phyloP scores from a whole-genome alignment of 1,140 invertebrate genomes.

The Ladona fulva region DNA sequence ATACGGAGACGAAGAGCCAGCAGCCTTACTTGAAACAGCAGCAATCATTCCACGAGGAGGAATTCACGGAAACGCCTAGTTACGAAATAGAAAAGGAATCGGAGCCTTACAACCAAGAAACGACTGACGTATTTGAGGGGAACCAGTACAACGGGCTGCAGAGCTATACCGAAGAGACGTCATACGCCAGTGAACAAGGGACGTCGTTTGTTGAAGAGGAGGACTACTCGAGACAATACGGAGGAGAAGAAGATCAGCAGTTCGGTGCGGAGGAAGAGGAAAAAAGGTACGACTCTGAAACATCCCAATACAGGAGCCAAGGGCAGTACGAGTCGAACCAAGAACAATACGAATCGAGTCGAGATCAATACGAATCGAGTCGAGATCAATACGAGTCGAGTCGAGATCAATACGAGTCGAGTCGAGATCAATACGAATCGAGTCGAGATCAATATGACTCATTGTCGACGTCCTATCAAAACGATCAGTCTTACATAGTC shows the following conservation, averaged over 20 bases:
- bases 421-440: no score
- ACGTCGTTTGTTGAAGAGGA: background rate
- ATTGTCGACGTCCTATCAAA: constrained; percentile 29
- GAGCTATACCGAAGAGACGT: background rate
- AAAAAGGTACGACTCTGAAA: no score
- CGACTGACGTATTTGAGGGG: background rate
- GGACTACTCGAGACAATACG: background rate
- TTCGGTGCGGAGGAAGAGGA: background rate
- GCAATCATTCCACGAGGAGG: background rate
- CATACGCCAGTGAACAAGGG: background rate
- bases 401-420: no score
- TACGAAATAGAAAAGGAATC: background rate
- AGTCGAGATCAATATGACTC: constrained; percentile 22
- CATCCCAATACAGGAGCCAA: no score
- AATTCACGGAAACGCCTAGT: background rate
- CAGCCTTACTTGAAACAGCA: background rate
- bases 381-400: no score
- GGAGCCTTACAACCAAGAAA: background rate
- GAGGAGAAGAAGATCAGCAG: background rate
- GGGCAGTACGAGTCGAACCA: no score
- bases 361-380: no score
- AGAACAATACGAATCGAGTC: no score
- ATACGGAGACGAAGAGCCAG: no score
- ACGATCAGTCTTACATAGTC: constrained; percentile 31
- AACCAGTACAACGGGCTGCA: background rate